phyloP scores from a whole-genome alignment of 2,113 vertebrate species.

The Poecile atricapillus region DNA sequence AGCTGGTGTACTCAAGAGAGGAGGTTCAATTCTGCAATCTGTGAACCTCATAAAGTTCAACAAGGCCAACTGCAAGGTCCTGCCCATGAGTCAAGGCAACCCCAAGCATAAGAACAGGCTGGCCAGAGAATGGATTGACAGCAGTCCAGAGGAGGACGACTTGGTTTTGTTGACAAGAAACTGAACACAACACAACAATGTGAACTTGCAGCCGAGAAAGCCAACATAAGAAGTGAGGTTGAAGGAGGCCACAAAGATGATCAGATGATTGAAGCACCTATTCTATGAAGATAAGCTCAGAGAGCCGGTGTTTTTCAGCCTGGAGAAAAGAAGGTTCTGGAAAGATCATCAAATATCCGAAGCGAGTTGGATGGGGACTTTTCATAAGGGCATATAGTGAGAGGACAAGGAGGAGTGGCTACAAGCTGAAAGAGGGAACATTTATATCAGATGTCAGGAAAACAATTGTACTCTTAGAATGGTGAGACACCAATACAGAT shows the following conservation, averaged over 20 bases:
- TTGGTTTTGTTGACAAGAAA: neutral
- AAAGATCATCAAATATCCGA: neutral
- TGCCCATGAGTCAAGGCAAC: neutral
- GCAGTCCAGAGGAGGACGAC: neutral
- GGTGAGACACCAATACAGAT: neutral
- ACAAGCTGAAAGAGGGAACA: neutral
- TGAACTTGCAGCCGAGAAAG: accelerated
- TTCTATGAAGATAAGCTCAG: neutral
- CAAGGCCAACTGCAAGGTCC: neutral
- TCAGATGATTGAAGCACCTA: neutral
- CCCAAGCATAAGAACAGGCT: neutral
- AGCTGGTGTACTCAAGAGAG: neutral
- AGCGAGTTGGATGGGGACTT: neutral
- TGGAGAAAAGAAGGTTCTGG: neutral
- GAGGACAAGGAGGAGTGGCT: neutral
- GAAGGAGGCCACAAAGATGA: neutral
- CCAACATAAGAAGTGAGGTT: accelerated
- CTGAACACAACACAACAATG: neutral
- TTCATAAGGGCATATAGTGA: neutral
- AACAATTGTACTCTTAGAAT: neutral
- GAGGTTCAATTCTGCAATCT: neutral
- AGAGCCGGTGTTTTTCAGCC: neutral
- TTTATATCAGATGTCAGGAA: neutral
- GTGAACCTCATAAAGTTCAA: neutral
- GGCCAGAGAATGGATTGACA: neutral